A percentile compares a stretch with the other conserved stretches of the same genome.
phyloP scores from a whole-genome alignment of 2,113 vertebrate species.

The Psilopsiagon aurifrons region DNA sequence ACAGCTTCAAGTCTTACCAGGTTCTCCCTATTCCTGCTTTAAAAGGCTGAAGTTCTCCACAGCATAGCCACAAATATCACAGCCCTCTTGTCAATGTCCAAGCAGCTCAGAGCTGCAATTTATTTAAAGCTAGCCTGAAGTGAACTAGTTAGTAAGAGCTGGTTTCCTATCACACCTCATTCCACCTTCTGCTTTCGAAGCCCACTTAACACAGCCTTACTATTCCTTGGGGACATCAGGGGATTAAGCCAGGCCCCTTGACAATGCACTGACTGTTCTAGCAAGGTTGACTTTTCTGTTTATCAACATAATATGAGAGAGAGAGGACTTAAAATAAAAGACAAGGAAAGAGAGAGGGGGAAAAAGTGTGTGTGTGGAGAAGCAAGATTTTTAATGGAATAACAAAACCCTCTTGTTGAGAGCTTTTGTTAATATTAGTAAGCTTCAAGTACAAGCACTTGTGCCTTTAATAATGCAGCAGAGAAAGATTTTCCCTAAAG shows the following conservation, averaged over 20 bases:
- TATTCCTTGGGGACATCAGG: constrained; percentile 31
- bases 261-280: constrained; percentile 39
- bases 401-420: background rate
- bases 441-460: background rate
- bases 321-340: background rate
- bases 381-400: background rate
- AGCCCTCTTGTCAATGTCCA: constrained; percentile 42
- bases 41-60: constrained; percentile 49
- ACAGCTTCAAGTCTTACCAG: background rate
- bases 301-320: constrained; percentile 1
- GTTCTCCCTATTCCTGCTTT: background rate
- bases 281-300: constrained; percentile 7
- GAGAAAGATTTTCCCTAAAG: background rate
- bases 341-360: background rate
- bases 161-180: constrained; percentile 64
- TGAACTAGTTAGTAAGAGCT: constrained; percentile 70
- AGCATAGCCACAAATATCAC: constrained; percentile 42
- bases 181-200: constrained; percentile 62
- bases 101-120: constrained; percentile 56
- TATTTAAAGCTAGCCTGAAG: constrained; percentile 70
- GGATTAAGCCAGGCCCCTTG: constrained; percentile 37
- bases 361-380: background rate
- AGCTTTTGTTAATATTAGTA: background rate
- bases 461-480: background rate
- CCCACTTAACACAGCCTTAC: constrained; percentile 49